phyloP scores from a whole-genome alignment of 2,113 vertebrate species.

The Octodon degus region DNA sequence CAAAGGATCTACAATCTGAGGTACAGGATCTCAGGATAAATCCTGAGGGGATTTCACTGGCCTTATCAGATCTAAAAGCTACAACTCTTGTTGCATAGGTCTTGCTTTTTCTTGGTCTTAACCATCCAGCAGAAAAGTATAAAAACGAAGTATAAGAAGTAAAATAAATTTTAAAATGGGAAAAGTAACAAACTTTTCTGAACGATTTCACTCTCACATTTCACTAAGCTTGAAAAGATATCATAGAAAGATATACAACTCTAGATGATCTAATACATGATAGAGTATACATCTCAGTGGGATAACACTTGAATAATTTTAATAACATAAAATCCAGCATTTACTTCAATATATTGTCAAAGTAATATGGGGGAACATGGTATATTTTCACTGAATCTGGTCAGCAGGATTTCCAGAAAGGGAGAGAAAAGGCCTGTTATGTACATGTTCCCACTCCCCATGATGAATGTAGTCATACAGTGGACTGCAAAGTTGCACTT shows the following conservation, averaged over 20 bases:
- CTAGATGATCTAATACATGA: neutral
- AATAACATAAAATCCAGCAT: neutral
- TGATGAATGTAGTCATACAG: neutral
- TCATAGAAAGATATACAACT: neutral
- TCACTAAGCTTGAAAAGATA: slow-evolving; percentile 3
- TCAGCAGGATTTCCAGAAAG: neutral
- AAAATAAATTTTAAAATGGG: neutral
- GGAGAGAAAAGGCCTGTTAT: neutral
- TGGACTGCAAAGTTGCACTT: neutral
- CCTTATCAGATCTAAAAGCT: no score
- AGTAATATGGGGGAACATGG: neutral
- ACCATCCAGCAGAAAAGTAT: no score
- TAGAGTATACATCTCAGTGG: neutral
- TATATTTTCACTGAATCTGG: neutral
- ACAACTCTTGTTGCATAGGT: no score
- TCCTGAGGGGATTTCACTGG: no score
- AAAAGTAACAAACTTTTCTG: neutral
- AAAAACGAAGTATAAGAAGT: neutral
- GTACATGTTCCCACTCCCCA: neutral
- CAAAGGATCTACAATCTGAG: no score
- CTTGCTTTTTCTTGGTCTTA: no score
- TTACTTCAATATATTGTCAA: neutral
- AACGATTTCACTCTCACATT: neutral
- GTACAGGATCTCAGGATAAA: no score
- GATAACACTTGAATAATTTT: neutral